Conservation (phyloP, 2,113 vertebrate genomes). For the Rhinoptilus africanus region DNA sequence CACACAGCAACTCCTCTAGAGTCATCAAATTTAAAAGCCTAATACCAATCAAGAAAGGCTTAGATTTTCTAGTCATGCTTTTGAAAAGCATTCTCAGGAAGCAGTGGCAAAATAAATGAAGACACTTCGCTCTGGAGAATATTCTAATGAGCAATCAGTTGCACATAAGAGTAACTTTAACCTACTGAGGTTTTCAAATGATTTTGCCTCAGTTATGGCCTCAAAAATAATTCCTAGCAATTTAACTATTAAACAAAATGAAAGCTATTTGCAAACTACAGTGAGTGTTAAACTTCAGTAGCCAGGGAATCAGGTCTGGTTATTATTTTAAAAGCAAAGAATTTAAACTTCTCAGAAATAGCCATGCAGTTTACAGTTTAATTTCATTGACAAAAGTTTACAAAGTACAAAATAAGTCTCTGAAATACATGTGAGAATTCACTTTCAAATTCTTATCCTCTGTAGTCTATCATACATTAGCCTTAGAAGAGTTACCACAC, state of each 20-base stretch:
- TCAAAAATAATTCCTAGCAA: not conserved
- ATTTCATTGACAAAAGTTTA: not conserved
- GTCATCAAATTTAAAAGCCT: not conserved
- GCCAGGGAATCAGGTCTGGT: not conserved
- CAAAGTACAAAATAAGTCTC: not conserved
- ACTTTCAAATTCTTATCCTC: not conserved
- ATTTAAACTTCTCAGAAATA: not conserved
- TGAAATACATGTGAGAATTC: not conserved
- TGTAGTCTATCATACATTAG: not conserved
- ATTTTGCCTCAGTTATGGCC: not conserved
- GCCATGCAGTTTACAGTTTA: not conserved
- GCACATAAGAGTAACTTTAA: not conserved
- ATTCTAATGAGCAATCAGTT: not conserved
- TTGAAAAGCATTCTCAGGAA: not conserved
- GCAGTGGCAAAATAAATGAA: not conserved
- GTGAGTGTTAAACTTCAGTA: not conserved
- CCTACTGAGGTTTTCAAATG: not conserved
- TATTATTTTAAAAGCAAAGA: not conserved
- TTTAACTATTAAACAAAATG: not conserved
- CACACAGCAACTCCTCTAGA: not conserved
- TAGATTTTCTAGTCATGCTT: not conserved
- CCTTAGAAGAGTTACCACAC: not conserved
- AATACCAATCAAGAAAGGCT: not conserved
- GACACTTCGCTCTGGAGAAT: not conserved
- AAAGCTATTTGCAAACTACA: not conserved